Evolutionary conservation across 2,888 invertebrate genomes (phyloP), one percentile per base, ranked within the genome.

Genomic region (Microdon myrmicae): DNA sequence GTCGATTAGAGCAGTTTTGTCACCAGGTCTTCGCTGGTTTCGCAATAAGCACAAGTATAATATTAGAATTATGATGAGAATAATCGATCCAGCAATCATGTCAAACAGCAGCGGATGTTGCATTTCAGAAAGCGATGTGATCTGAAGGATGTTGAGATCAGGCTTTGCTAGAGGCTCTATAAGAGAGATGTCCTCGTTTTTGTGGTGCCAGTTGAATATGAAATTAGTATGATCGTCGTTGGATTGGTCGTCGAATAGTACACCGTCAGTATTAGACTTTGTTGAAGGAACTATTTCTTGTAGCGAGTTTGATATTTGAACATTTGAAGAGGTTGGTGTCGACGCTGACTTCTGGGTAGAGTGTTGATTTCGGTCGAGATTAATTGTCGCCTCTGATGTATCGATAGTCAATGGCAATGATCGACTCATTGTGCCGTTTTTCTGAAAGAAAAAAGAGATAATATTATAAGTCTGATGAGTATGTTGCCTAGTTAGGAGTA

Each of bases 381-480:
- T 48, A 13, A 67, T 47, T 23, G 68, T 68, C 3, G 74, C 74
- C 43, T 73, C 72, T 8, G 72, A 71, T 26, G 79, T 80, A 56
- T 80, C 76, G 67, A 80, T 78, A 26, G 74, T 73, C 3, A 80
- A 70, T 19, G 79, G 79, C 34, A 75, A 69, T 20, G 79, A 77
- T 32, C 76, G 74, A 10, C 76, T 76, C 77, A 76, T 77, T 58
- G 71, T 66, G n/a, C 77, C 78, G 28, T 75, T 78, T 16, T 75
- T 67, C 76, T 79, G 68, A 32, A 38, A 49, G 9, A 25, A 51
- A 64, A 17, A 17, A 34, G 12, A 41, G 14, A 39, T 17, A 19
- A n/a, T 16, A 23, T 29, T 31, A 12, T 29, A 32, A 28, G 35
- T 44, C n/a, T n/a, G n/a, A n/a, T n/a, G n/a, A n/a, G n/a, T n/a